A percentile compares a stretch with the other conserved stretches of the same genome.
Evolutionary conservation across 2,113 vertebrate species (phyloP).

Genomic region (Phaethon lepturus): DNA sequence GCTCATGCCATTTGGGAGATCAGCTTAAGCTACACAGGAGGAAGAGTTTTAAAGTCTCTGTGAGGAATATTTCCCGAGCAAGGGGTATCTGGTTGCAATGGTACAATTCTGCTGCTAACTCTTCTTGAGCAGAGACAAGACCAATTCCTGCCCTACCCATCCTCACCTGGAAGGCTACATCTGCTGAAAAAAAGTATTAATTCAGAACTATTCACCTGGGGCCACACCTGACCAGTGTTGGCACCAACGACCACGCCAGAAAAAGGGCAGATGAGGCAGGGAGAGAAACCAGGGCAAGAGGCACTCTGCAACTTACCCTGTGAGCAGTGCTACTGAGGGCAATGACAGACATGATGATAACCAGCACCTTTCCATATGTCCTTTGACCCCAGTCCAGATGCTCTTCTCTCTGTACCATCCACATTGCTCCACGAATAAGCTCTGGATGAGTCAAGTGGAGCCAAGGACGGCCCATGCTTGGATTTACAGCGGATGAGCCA

Average conservation of each 20-base stretch:
- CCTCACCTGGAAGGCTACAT: neutral
- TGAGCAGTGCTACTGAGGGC: too few relatives aligned
- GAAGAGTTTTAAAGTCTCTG: neutral
- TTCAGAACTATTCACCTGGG: neutral
- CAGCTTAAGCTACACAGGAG: neutral
- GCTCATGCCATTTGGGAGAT: neutral
- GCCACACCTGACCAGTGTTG: neutral
- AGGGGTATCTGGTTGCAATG: neutral
- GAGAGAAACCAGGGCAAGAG: too few relatives aligned
- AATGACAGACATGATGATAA: neutral
- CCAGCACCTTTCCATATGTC: accelerated
- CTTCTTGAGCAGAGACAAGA: neutral
- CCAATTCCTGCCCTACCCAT: neutral
- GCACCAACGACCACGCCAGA: neutral
- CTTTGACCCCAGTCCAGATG: neutral
- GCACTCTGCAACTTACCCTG: accelerated
- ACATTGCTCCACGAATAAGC: neutral
- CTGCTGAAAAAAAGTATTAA: neutral
- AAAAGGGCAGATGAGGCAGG: neutral
- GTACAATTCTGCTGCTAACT: neutral
- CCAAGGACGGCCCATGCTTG: neutral
- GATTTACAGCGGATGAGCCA: neutral
- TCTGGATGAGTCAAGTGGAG: neutral
- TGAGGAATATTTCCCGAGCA: neutral
- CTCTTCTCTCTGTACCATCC: neutral